phyloP scores from a whole-genome alignment of 2,888 invertebrate species.

The Syrista parreyssii region DNA sequence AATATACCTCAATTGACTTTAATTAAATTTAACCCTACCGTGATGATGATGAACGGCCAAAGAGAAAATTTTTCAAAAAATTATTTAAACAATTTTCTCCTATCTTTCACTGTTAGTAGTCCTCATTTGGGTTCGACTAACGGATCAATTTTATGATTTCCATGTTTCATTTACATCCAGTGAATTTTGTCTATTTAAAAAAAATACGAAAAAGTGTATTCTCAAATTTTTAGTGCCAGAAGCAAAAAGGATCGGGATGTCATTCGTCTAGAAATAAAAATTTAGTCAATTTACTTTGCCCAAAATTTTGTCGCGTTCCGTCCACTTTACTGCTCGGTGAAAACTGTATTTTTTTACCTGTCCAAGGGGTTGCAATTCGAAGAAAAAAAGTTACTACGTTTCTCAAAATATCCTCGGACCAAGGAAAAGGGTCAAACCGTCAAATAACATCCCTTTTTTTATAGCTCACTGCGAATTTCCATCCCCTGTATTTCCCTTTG shows the following conservation, averaged over 20 bases:
- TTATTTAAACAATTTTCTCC: not conserved
- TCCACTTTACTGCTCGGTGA: not conserved
- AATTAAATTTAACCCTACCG: no score
- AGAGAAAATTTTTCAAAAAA: not conserved
- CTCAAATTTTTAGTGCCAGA: not conserved
- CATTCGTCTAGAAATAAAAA: not conserved
- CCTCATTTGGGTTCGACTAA: not conserved
- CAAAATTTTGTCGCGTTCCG: not conserved
- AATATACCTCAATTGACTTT: not conserved
- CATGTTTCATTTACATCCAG: not conserved
- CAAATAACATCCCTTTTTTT: not conserved
- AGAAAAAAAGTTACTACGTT: not conserved
- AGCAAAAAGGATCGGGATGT: not conserved
- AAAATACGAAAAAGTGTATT: not conserved
- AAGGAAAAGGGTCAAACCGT: not conserved
- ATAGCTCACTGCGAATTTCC: not conserved
- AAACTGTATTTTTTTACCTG: not conserved
- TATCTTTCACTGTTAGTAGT: not conserved
- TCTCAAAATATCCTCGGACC: not conserved
- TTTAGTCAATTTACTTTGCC: not conserved
- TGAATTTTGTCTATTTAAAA: not conserved
- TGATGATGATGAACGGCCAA: not conserved
- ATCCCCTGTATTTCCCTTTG: not conserved
- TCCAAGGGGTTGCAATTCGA: not conserved
- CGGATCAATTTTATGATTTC: not conserved